Conservation (phyloP, 2,797 vertebrate species). For the Dromococcyx pavoninus region DNA sequence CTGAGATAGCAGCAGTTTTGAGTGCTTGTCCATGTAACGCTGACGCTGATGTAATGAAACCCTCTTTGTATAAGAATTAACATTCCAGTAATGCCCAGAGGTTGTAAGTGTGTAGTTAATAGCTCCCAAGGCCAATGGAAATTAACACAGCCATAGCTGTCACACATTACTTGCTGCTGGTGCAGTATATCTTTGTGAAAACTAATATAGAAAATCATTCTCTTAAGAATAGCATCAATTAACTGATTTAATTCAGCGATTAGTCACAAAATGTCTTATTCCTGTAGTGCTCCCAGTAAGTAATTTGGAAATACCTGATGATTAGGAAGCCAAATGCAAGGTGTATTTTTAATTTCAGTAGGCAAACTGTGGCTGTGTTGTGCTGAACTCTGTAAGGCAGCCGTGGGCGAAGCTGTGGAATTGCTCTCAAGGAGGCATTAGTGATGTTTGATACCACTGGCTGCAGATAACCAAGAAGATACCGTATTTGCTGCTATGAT, state of each 20-base stretch:
- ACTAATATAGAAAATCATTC: constrained; percentile 69
- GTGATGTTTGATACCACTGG: not conserved
- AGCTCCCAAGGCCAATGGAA: constrained; percentile 65
- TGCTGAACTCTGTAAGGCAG: not conserved
- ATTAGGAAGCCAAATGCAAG: constrained; percentile 40
- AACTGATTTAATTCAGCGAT: constrained; percentile 64
- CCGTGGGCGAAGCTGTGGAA: not conserved
- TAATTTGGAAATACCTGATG: constrained; percentile 57
- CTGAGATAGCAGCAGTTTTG: not conserved
- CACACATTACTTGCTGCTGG: constrained; percentile 61
- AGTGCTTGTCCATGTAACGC: not conserved
- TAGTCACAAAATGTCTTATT: constrained; percentile 67
- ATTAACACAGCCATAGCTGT: constrained; percentile 56
- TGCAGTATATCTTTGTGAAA: constrained; percentile 66
- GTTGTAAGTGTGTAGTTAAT: constrained; percentile 67
- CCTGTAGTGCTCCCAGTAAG: constrained; percentile 31
- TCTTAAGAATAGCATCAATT: constrained; percentile 71
- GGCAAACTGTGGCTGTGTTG: not conserved
- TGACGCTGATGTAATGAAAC: constrained; percentile 21
- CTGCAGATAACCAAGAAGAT: not conserved
- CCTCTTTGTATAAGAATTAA: constrained; percentile 57
- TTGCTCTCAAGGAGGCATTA: constrained; percentile 1
- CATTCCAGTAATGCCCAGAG: constrained; percentile 63
- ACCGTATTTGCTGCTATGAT: fast-evolving
- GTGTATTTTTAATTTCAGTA: constrained; percentile 5